phyloP scores from a whole-genome alignment of 2,888 invertebrate genomes.

The Polyommatus icarus region DNA sequence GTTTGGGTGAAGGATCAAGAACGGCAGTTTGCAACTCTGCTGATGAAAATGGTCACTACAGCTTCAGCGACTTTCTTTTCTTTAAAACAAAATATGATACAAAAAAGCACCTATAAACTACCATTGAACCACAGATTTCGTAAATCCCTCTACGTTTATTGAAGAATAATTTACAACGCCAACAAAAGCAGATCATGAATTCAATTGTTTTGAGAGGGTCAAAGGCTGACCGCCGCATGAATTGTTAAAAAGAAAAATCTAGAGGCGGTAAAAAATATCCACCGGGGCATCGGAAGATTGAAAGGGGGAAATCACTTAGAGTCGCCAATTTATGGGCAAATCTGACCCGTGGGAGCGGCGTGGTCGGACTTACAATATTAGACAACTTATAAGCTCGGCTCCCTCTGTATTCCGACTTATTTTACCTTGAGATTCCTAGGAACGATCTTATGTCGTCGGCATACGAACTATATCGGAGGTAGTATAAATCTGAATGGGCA shows the following conservation, averaged over 20 bases:
- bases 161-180: background rate
- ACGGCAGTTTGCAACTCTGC: too few relatives aligned
- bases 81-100: background rate
- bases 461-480: background rate
- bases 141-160: background rate
- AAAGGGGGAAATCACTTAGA: conserved; percentile 77
- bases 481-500: background rate
- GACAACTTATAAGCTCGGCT: conserved; percentile 66
- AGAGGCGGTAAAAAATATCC: conserved; percentile 61
- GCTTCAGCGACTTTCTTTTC: background rate
- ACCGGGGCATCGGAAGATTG: conserved; percentile 76
- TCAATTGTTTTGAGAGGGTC: conserved; percentile 30
- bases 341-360: conserved; percentile 72
- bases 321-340: conserved; percentile 74
- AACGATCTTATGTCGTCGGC: background rate
- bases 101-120: background rate
- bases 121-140: background rate
- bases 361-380: conserved; percentile 78
- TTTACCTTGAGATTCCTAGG: background rate
- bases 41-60: too few relatives aligned
- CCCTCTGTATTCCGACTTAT: conserved; percentile 31
- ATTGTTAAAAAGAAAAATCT: conserved; percentile 39
- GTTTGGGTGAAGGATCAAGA: too few relatives aligned
- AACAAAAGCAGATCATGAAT: conserved; percentile 24
- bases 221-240: conserved; percentile 34